phyloP scores from a whole-genome alignment of 1,140 invertebrate genomes.

The Heliothis virescens region DNA sequence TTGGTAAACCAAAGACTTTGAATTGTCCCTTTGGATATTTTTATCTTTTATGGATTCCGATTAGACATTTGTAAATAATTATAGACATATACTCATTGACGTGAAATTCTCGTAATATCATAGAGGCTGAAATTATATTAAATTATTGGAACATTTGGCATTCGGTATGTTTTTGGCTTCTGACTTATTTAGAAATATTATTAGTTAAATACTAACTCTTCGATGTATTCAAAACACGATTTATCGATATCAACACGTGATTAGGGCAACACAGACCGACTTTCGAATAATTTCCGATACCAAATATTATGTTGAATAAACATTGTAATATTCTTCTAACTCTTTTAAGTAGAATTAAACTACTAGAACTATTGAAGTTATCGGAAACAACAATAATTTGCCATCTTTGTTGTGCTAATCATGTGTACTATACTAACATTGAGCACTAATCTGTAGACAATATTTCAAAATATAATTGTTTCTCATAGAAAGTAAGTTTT shows the following conservation, averaged over 20 bases:
- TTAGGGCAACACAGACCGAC: not conserved
- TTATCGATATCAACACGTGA: constrained; percentile 7
- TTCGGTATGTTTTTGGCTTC: constrained; percentile 56
- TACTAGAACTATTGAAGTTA: not conserved
- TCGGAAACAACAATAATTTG: not conserved
- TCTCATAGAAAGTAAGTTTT: constrained; percentile 43
- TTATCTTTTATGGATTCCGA: constrained; percentile 55
- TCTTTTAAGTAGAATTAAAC: not conserved
- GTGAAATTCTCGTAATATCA: constrained; percentile 61
- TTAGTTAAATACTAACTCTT: constrained; percentile 20
- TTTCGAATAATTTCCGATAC: not conserved
- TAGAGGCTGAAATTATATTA: constrained; percentile 59
- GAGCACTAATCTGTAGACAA: constrained; percentile 40
- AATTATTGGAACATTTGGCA: constrained; percentile 65
- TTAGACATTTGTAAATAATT: constrained; percentile 59
- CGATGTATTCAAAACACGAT: constrained; percentile 22
- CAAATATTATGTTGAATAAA: not conserved
- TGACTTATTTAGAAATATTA: constrained; percentile 42
- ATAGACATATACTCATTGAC: constrained; percentile 58
- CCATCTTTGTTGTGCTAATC: constrained; percentile 33
- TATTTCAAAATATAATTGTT: constrained; percentile 38
- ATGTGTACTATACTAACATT: constrained; percentile 10
- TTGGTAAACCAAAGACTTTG: constrained; percentile 81
- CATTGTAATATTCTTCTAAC: not conserved
- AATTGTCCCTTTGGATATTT: constrained; percentile 74